Base-by-base conservation (phyloP, 2,888 invertebrate genomes). In the Marasmarcha lunaedactyla region DNA sequence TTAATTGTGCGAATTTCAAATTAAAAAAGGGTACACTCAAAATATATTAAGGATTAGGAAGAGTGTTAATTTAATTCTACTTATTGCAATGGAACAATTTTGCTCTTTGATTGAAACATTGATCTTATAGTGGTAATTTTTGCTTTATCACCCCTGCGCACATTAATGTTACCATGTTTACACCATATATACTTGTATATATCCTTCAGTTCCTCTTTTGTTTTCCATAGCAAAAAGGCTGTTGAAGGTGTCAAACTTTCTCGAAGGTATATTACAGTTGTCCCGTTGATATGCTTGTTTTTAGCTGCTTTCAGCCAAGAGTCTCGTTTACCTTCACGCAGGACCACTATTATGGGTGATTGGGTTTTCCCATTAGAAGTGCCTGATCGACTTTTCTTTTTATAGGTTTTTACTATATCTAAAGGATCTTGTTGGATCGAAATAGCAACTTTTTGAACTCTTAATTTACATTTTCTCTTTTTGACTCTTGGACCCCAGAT, bases 171-270 rank as follows among this genome's bases (percentile, higher is more conserved):
- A 2, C 47, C 42, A 7, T 43, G 40, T 40, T 48, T 40, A 14
- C 37, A 46, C 46, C 46, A 46, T 12, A 48, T 33, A 25, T 36
- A 46, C 15, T 42, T 39, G 11, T 14, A 46, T 2, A n/a, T n/a
- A n/a, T 38, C 39, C 30, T 42, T 46, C 1, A 45, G 40, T 15
- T 42, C 42, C 1, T 3, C 25, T 15, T 44, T 44, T 1, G 41
- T 10, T 15, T 44, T 42, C 40, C 40, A 46, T 13, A 46, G 38
- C 2, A 46, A 26, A 14, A 35, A 46, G n/a, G 43, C 38, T 1
- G 40, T 41, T 6, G 15, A 14, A 0, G 46, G 40, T 7, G 43
- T 38, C 7, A 37, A 38, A 1, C 39, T 14, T 20, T 46, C 46
- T 1, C 43, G 41, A 1, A 46, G 2, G 27, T 38, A 46, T 14